Base-by-base conservation (phyloP, 2,888 invertebrate species). In the Arge pagana region DNA sequence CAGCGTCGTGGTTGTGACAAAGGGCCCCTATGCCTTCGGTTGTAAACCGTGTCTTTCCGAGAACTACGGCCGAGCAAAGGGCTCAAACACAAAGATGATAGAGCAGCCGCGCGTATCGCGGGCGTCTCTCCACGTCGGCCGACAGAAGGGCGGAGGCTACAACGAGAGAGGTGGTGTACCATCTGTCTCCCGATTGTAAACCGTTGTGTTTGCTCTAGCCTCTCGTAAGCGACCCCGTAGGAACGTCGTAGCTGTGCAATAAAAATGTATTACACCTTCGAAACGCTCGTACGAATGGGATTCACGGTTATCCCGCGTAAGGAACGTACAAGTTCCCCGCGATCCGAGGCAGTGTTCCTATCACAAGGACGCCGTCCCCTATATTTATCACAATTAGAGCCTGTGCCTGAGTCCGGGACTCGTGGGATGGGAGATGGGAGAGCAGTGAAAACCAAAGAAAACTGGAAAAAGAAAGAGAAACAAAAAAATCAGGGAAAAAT, bases 361-460 rank as follows among this genome's bases (percentile, higher is more conserved):
- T 5, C 21, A 19, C 37, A 19, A 31, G 50, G 30, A 61, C 65
- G 61, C 65, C 70, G 68, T 68, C 66, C 65, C 57, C 63, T 66
- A 59, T 58, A 23, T 68, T 64, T 73, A 73, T 73, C 73, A 73
- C 70, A 65, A 67, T 67, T 68, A 64, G 65, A 71, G 66, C 68
- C 66, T 64, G 63, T 61, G 52, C 33, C 45, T 33, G 33, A 28
- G 33, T 33, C 45, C 33, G 18, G 45, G 24, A 35, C 3, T 45
- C 16, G 15, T 33, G 11, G 4, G 26, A 23, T 16, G 13, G 18
- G 19, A 11, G 24, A 48, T 10, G 13, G 23, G 18, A 19, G 24
- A 15, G 13, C 7, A 30, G 19, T 21, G 42, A 37, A 11, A n/a
- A 13, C 26, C 35, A 21, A 19, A 33, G 24, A 6, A 21, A 15